Conservation (phyloP, 2,888 invertebrate species). For the Amphipyra tragopoginis region DNA sequence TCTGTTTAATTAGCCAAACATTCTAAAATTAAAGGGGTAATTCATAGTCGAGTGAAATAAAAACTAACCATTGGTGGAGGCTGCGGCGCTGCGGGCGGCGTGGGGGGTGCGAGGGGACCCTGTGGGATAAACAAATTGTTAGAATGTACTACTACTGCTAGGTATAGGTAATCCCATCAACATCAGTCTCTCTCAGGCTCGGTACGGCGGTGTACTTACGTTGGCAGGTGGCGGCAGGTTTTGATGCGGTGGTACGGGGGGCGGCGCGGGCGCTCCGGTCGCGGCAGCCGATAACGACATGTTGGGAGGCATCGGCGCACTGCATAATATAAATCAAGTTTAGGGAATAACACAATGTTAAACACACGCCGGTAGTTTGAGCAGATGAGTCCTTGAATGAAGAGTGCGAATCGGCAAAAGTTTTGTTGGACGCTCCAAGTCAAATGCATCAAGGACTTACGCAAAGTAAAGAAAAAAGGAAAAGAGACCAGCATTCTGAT, state of each 20-base stretch:
- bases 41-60: constrained; percentile 33
- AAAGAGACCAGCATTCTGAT: too few species aligned
- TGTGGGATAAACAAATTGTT: constrained; percentile 38
- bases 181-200: too few species aligned
- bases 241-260: constrained; percentile 87
- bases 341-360: too few species aligned
- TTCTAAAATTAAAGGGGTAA: constrained; percentile 19
- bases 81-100: constrained; percentile 89
- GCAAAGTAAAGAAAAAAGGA: too few species aligned
- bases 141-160: too few species aligned
- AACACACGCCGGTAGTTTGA: too few species aligned
- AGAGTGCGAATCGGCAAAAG: too few species aligned
- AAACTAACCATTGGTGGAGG: constrained; percentile 83
- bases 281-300: constrained; percentile 82
- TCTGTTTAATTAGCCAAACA: background rate
- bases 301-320: constrained; percentile 86
- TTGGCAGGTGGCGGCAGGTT: constrained; percentile 79
- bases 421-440: too few species aligned
- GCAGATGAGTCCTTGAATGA: too few species aligned
- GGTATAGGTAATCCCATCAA: too few species aligned
- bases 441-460: too few species aligned
- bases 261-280: constrained; percentile 79
- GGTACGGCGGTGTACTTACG: constrained; percentile 57
- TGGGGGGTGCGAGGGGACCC: constrained; percentile 87
- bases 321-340: constrained; percentile 40